Evolutionary conservation across 2,113 vertebrate genomes (phyloP), one percentile per base, ranked within the genome.

Genomic region (Conger conger): DNA sequence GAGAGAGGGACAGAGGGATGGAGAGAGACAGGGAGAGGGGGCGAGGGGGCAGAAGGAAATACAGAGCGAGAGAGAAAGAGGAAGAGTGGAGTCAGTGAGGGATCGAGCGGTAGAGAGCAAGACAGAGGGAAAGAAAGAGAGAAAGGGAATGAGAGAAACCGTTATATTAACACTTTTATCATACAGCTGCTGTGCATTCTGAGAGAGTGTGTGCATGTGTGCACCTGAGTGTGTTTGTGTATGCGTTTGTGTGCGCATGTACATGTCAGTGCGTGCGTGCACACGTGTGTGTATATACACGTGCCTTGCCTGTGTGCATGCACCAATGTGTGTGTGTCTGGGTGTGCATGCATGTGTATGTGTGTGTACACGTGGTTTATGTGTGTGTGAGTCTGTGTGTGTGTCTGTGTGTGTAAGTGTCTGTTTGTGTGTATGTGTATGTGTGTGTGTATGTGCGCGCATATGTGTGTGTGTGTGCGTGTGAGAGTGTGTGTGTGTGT

Each of bases 321-420:
- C 8, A 8, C 8, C 3, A 3, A 3, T 42, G 40, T 42, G 40
- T 42, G 53, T 53, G 15, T 53, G 45, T 15, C 5, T 53, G 45
- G 5, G 23, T 18, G 50, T n/a, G 35, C 57, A 82, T 82, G 33
- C 2, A n/a, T 23, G 40, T n/a, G 30, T 79, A 63, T 78, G 68
- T 80, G 73, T 87, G 40, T 78, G 36, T 38, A 50, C 87, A 76
- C 86, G 76, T 80, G n/a, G 68, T 76, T 5, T 38, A 68, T 60
- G 23, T 38, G 83, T 78, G 40, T 80, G 60, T 50, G 79, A 82
- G 36, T 82, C 81, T 88, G 78, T 83, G 83, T 40, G 83, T 89
- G 37, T 82, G 13, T 60, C 38, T 50, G 79, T 81, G 76, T 35
- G 16, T 53, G 15, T 53, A 53, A 8, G 76, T 78, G 30, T n/a